These are phyloP conservation scores for Scolopax rusticola DNA, from an alignment of 2,797 vertebrate genomes.

Conservation along the genomic window DNA sequence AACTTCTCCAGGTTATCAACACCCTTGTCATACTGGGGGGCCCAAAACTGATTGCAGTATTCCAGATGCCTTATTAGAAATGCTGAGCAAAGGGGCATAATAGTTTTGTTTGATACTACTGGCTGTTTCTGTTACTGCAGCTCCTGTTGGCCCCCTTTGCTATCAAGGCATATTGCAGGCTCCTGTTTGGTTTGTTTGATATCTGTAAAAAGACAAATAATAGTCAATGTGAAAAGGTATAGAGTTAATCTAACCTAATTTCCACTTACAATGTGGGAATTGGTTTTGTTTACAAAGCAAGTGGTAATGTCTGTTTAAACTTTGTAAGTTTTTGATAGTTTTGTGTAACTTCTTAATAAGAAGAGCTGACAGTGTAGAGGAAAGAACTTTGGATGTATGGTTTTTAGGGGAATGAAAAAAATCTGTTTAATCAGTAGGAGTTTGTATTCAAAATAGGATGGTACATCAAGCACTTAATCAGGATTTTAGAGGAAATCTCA, in stretches of 20 bases:
- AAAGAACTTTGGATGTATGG: background rate
- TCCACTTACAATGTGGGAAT: background rate
- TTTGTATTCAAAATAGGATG: background rate
- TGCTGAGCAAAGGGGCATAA: background rate
- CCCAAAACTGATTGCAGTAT: background rate
- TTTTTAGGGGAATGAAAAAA: background rate
- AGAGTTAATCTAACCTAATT: background rate
- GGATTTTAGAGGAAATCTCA: background rate
- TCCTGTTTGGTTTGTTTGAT: background rate
- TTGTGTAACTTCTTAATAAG: background rate
- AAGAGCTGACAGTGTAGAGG: background rate
- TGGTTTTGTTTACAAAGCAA: background rate
- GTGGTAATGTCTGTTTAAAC: background rate
- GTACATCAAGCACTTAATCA: background rate
- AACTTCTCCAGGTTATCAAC: background rate
- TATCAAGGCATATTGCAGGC: background rate
- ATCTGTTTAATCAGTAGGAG: background rate
- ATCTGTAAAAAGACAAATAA: background rate
- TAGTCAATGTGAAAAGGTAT: background rate
- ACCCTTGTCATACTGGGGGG: rapidly evolving
- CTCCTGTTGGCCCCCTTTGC: background rate
- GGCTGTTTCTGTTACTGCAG: background rate
- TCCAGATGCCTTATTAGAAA: background rate
- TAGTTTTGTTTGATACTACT: background rate
- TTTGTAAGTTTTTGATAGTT: background rate